phyloP scores from a whole-genome alignment of 1,140 invertebrate species.

The Holotrichia oblita region DNA sequence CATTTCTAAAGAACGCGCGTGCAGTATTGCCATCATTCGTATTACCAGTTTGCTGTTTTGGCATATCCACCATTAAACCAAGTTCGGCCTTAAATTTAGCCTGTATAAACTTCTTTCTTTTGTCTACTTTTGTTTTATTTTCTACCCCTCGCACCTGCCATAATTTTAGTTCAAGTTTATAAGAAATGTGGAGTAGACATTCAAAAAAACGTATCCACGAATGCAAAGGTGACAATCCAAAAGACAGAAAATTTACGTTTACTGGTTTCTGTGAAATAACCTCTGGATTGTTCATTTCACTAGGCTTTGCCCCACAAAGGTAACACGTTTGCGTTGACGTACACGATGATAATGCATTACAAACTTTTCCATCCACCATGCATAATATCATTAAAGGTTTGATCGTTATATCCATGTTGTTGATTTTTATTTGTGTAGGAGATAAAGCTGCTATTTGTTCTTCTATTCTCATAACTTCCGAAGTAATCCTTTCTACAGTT shows the following conservation, averaged over 20 bases:
- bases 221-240: not conserved
- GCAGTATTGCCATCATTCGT: not conserved
- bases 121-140: not conserved
- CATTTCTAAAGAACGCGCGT: not conserved
- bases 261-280: not conserved
- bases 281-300: not conserved
- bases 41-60: not conserved
- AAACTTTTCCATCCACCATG: slow-evolving; percentile 1
- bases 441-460: not conserved
- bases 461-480: not conserved
- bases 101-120: not conserved
- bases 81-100: not conserved
- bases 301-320: not conserved
- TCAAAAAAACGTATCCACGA: not conserved
- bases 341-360: not conserved
- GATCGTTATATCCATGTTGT: not conserved
- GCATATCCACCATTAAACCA: not conserved
- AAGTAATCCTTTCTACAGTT: not conserved
- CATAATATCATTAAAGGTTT: not conserved
- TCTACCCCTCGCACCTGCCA: not conserved
- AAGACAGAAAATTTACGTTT: not conserved
- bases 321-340: not conserved
- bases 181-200: not conserved
- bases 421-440: not conserved
- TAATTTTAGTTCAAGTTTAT: too few species aligned